phyloP scores from a whole-genome alignment of 2,113 vertebrate species.

The Elaphurus davidianus region DNA sequence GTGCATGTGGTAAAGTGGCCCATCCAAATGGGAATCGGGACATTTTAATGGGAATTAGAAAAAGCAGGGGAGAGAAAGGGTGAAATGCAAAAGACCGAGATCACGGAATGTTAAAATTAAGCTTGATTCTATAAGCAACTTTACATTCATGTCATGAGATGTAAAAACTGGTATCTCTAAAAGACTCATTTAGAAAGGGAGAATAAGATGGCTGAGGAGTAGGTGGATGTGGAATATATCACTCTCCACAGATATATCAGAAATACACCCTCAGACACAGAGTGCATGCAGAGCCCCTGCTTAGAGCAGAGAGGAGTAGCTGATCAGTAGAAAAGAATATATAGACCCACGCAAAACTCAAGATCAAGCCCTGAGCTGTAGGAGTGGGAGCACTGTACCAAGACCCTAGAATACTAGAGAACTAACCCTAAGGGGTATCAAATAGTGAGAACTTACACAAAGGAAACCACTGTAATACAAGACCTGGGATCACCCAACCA shows the following conservation, averaged over 20 bases:
- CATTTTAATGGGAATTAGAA: neutral
- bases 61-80: neutral
- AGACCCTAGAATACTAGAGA: neutral
- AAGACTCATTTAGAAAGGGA: neutral
- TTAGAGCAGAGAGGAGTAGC: neutral
- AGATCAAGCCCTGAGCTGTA: neutral
- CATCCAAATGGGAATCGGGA: neutral
- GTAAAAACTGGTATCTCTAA: neutral
- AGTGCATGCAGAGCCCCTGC: neutral
- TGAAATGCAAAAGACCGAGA: neutral
- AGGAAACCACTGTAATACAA: neutral
- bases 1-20: neutral
- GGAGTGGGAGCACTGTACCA: neutral
- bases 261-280: neutral
- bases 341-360: neutral
- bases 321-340: neutral
- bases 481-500: neutral
- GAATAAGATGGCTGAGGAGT: neutral
- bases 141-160: neutral
- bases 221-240: neutral
- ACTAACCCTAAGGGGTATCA: neutral
- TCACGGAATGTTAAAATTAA: neutral
- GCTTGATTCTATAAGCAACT: neutral
- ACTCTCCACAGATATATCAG: neutral
- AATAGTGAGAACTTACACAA: neutral